Conservation (phyloP, 2,888 invertebrate genomes). For the Xestia sexstrigata region DNA sequence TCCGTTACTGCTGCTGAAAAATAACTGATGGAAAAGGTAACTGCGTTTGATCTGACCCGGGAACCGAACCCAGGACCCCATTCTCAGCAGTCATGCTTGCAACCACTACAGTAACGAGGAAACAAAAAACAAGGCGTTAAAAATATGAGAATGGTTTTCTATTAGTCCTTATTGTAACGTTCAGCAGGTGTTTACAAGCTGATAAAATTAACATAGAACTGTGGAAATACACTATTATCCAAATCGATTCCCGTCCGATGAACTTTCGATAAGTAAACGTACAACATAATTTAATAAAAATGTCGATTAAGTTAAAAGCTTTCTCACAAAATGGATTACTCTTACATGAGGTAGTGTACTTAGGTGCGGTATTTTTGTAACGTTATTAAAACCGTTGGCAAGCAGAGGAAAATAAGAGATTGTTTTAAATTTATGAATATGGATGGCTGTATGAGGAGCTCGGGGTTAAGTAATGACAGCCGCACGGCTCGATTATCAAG, state of each 20-base stretch:
- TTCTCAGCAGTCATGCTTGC: no score
- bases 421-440: background rate
- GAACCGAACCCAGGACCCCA: no score
- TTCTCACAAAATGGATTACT: constrained; percentile 29
- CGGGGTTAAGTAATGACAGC: background rate
- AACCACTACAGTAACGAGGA: no score
- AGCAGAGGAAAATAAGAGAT: background rate
- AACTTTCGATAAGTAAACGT: constrained; percentile 23
- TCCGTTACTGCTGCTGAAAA: no score
- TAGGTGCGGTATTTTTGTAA: background rate
- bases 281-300: constrained; percentile 6
- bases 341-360: background rate
- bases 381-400: background rate
- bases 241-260: constrained; percentile 27
- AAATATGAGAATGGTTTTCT: background rate
- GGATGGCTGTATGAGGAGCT: no score
- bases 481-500: background rate
- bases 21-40: no score
- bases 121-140: no score
- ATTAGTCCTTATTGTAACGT: background rate
- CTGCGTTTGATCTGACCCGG: no score
- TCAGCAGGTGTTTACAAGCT: no score
- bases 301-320: constrained; percentile 40
- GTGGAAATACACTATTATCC: constrained; percentile 5
- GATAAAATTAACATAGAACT: constrained; percentile 18